Percentiles rank a stretch among this genome's conserved stretches.
Evolutionary conservation across 2,888 invertebrate genomes (phyloP).

Genomic region (Drosophila ezoana): DNA sequence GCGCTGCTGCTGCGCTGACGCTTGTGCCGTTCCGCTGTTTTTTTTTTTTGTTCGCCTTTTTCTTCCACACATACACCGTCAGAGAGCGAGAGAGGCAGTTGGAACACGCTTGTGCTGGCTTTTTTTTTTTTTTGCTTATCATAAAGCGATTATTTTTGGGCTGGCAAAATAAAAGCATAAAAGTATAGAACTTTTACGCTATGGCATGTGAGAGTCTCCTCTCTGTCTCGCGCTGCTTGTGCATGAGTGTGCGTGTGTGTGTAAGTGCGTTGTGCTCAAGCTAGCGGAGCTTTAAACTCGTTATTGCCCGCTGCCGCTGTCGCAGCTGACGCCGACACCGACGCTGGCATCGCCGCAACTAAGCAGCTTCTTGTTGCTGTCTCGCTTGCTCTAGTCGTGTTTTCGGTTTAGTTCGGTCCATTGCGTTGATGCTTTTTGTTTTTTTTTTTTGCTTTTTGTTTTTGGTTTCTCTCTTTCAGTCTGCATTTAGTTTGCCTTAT

Average conservation of each 20-base stretch:
- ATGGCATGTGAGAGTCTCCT: slow-evolving; percentile 45
- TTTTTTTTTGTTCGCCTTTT: slow-evolving; percentile 39
- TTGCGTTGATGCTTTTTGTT: slow-evolving; percentile 26
- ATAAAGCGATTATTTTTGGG: slow-evolving; percentile 73
- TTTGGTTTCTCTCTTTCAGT: slow-evolving; percentile 5
- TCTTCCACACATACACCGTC: slow-evolving; percentile 19
- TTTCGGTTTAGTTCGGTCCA: slow-evolving; percentile 19
- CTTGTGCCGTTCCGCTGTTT: slow-evolving; percentile 28
- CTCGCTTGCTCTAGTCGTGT: slow-evolving; percentile 15
- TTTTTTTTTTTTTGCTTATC: slow-evolving; percentile 62
- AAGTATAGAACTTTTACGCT: slow-evolving; percentile 65
- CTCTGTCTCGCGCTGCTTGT: slow-evolving; percentile 9
- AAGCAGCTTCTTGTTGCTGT: slow-evolving; percentile 56
- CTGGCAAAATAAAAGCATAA: slow-evolving; percentile 65
- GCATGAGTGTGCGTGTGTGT: slow-evolving; percentile 5
- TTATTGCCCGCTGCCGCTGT: slow-evolving; percentile 54
- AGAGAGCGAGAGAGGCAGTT: slow-evolving; percentile 5
- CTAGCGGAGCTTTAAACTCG: slow-evolving; percentile 74
- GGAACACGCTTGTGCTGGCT: slow-evolving; percentile 29
- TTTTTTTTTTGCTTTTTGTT: slow-evolving; percentile 3
- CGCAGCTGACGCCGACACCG: slow-evolving; percentile 15
- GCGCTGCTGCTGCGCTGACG: slow-evolving; percentile 33
- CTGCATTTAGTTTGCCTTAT: slow-evolving; percentile 41
- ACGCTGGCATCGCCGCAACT: slow-evolving; percentile 21
- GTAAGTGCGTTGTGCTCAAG: slow-evolving; percentile 51